Conservation (phyloP, 35 echinoderm and acorn worm genomes). For the Nesometra sesokonis region DNA sequence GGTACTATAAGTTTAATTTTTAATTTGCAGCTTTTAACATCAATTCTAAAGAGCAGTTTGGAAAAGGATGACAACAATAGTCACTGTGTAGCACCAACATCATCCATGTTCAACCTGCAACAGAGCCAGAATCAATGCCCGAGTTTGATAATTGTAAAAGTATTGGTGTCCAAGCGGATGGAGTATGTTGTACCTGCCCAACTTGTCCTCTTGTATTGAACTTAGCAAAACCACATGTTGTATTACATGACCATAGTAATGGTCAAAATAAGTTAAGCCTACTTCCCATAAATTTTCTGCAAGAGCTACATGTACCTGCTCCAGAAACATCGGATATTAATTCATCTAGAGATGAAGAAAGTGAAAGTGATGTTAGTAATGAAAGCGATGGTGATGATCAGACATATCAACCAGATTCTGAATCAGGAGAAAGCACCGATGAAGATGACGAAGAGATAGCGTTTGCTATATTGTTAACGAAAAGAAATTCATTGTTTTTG, state of each 20-base stretch:
- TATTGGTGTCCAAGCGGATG: background rate
- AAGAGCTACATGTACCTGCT: background rate
- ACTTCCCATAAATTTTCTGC: no score
- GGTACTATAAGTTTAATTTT: no score
- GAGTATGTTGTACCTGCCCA: background rate
- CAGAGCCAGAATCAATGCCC: background rate
- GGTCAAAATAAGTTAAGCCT: background rate
- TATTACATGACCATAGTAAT: background rate
- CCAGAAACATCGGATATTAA: background rate
- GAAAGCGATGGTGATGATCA: background rate
- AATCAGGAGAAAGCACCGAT: background rate
- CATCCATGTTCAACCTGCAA: background rate
- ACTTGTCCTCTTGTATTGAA: background rate
- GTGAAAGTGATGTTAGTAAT: background rate
- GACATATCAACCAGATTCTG: background rate
- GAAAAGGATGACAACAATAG: no score
- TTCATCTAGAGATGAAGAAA: background rate
- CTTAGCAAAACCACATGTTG: background rate
- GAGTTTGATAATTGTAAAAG: background rate
- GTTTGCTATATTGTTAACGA: background rate
- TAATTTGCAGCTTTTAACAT: no score
- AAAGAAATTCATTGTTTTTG: conserved; percentile 8
- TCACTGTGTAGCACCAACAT: background rate
- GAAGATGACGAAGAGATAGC: background rate
- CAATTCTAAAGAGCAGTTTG: no score